Conservation (phyloP, 2,113 vertebrate genomes). For the Marmota monax region DNA sequence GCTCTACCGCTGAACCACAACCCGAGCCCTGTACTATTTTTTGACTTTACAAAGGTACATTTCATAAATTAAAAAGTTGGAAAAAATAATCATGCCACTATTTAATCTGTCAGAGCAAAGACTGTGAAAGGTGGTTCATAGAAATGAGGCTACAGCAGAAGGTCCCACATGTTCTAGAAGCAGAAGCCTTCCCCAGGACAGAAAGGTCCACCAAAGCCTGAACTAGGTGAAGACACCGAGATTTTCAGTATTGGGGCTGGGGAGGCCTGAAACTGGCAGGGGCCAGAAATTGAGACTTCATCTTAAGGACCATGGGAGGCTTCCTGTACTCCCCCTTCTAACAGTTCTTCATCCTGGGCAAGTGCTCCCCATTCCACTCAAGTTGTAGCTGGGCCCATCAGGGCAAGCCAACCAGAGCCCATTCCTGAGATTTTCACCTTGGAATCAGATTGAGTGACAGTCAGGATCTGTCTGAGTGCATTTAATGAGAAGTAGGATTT, state of each 20-base stretch:
- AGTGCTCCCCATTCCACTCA: too few species aligned
- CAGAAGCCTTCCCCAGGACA: neutral
- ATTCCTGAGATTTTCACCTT: neutral
- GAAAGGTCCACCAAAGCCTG: neutral
- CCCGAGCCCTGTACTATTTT: too few species aligned
- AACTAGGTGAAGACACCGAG: neutral
- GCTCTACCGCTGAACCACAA: too few species aligned
- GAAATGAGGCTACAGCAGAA: neutral
- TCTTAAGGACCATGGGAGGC: neutral
- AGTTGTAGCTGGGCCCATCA: neutral
- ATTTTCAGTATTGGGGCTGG: too few species aligned
- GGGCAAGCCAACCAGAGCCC: neutral
- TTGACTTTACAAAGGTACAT: neutral
- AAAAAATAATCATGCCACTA: neutral
- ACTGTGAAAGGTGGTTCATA: neutral
- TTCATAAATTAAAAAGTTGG: neutral
- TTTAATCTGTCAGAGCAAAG: neutral
- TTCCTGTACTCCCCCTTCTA: too few species aligned
- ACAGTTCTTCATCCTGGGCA: too few species aligned
- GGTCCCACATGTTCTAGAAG: neutral
- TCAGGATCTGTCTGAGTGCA: neutral
- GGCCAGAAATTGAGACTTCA: neutral
- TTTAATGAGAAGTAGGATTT: neutral
- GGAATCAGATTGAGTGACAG: neutral
- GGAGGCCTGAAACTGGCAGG: too few species aligned